phyloP scores from a whole-genome alignment of 2,113 vertebrate species.

The Donacobius atricapilla region DNA sequence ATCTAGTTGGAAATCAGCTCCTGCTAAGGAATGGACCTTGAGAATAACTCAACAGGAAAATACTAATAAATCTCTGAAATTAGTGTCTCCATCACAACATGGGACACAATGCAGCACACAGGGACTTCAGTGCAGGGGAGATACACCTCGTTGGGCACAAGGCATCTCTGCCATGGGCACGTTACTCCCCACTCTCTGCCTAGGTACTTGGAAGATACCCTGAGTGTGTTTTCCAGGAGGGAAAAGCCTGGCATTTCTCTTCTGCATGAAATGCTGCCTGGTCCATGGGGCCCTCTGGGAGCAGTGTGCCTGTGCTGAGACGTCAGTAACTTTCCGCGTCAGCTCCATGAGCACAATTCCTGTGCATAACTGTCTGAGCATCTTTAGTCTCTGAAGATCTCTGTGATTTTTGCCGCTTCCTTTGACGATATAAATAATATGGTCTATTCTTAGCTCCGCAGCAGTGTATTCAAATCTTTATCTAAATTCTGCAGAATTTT shows the following conservation, averaged over 20 bases:
- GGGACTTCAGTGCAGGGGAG: neutral
- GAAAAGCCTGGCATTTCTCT: neutral
- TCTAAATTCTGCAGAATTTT: constrained; percentile 51
- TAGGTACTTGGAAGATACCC: neutral
- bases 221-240: neutral
- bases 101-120: neutral
- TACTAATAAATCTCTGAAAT: neutral
- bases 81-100: neutral
- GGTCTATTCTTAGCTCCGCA: constrained; percentile 64
- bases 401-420: constrained; percentile 2
- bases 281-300: neutral
- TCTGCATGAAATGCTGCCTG: neutral
- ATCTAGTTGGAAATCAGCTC: neutral
- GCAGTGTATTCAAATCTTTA: constrained; percentile 32
- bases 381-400: constrained; percentile 2
- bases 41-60: neutral
- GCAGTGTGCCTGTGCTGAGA: neutral
- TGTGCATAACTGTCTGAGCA: neutral
- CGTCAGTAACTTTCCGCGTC: neutral
- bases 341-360: neutral
- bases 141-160: fast-evolving
- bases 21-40: neutral
- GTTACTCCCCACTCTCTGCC: neutral
- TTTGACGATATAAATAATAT: constrained; percentile 64
- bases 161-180: neutral